These are phyloP conservation scores for Furnarius figulus DNA, from an alignment of 2,113 vertebrate genomes.

Conservation along the genomic window DNA sequence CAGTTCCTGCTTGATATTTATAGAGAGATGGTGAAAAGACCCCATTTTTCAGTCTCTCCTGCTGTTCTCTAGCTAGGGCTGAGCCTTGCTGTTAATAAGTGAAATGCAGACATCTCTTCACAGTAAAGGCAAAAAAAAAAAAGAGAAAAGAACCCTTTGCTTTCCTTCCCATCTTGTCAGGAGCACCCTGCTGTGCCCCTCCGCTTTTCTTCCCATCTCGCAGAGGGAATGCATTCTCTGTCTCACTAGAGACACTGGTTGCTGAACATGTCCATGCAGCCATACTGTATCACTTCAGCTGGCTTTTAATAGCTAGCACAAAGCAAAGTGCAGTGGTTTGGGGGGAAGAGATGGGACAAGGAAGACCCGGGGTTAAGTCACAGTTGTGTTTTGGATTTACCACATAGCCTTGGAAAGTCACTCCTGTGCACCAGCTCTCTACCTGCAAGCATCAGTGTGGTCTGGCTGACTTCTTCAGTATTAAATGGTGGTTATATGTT, in stretches of 20 bases:
- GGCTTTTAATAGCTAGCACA: background rate
- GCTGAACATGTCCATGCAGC: background rate
- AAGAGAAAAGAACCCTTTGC: background rate
- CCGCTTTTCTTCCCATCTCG: background rate
- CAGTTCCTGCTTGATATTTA: constrained; percentile 9
- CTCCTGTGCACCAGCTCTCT: background rate
- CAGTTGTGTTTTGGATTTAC: background rate
- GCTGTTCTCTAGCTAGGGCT: constrained; percentile 41
- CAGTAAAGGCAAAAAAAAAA: constrained; percentile 15
- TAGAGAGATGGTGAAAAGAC: constrained; percentile 7
- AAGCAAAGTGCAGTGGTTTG: background rate
- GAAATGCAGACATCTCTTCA: constrained; percentile 28
- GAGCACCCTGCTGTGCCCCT: constrained; percentile 42
- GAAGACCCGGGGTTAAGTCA: background rate
- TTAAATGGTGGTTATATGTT: background rate
- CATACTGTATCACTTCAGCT: background rate
- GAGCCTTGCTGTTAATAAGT: constrained; percentile 36
- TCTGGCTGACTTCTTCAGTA: background rate
- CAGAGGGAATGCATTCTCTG: constrained; percentile 13
- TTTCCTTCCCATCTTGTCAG: constrained; percentile 14
- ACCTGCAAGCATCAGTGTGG: background rate
- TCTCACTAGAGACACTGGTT: background rate
- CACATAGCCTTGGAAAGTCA: background rate
- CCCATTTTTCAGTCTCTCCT: background rate
- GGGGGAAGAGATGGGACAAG: background rate